These are phyloP conservation scores for Ispidina lecontei DNA, from an alignment of 2,797 vertebrate genomes.

Conservation along the genomic window DNA sequence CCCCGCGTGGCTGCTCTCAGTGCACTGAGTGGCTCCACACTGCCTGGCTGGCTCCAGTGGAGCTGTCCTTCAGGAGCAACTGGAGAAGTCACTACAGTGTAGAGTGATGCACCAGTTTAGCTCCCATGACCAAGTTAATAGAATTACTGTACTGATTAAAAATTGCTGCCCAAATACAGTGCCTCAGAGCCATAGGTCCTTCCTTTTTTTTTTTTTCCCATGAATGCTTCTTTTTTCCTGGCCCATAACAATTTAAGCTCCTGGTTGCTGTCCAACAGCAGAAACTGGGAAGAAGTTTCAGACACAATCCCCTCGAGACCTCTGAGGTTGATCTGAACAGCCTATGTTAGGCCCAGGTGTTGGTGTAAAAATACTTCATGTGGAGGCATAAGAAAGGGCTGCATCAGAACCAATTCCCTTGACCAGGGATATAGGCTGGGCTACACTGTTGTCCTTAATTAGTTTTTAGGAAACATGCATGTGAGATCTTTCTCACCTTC, in stretches of 20 bases:
- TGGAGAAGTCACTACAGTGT: background rate
- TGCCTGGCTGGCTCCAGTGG: background rate
- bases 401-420: background rate
- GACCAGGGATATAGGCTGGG: background rate
- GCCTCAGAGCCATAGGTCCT: background rate
- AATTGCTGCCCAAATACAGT: background rate
- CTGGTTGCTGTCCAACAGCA: background rate
- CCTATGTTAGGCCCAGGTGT: accelerated
- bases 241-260: background rate
- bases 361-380: background rate
- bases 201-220: accelerated
- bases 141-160: background rate
- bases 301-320: background rate
- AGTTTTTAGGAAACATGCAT: background rate
- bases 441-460: background rate
- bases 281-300: background rate
- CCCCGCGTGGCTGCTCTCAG: background rate
- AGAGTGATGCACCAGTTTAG: background rate
- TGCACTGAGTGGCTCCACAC: background rate
- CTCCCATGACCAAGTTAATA: background rate
- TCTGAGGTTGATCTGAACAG: background rate
- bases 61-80: background rate
- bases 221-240: background rate
- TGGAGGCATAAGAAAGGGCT: background rate
- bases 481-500: background rate